phyloP scores from a whole-genome alignment of 2,888 invertebrate genomes.

The Parnassius glacialis region DNA sequence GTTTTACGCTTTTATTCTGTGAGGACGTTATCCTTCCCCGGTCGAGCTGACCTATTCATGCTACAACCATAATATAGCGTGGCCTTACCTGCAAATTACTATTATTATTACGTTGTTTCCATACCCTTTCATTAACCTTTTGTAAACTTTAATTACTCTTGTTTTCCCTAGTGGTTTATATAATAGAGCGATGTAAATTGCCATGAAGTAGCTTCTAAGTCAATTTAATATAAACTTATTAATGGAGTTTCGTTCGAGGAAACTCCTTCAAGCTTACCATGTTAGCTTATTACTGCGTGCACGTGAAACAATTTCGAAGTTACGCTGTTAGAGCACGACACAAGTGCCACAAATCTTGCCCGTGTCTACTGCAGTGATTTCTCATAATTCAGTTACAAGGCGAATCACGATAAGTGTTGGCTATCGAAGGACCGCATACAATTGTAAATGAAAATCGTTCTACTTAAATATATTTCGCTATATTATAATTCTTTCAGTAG shows the following conservation, averaged over 20 bases:
- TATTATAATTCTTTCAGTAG: too few species aligned
- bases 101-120: too few species aligned
- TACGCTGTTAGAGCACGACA: slow-evolving; percentile 36
- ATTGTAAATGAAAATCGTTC: background rate
- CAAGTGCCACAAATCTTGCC: slow-evolving; percentile 53
- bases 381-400: slow-evolving; percentile 27
- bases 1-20: too few species aligned
- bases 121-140: background rate
- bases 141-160: slow-evolving; percentile 20
- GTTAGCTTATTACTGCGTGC: slow-evolving; percentile 26
- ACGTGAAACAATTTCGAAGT: slow-evolving; percentile 40
- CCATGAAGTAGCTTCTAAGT: slow-evolving; percentile 19
- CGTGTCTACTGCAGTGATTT: slow-evolving; percentile 49
- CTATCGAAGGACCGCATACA: slow-evolving; percentile 1
- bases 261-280: slow-evolving; percentile 20
- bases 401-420: slow-evolving; percentile 12
- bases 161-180: slow-evolving; percentile 10
- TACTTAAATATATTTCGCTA: background rate
- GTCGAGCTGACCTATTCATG: too few species aligned
- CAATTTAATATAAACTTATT: slow-evolving; percentile 26
- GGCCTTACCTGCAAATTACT: too few species aligned
- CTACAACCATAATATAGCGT: too few species aligned
- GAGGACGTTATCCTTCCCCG: too few species aligned
- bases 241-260: slow-evolving; percentile 21
- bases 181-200: slow-evolving; percentile 14